Evolutionary conservation across 2,113 vertebrate species (phyloP).

Genomic region (Carlito syrichta): DNA sequence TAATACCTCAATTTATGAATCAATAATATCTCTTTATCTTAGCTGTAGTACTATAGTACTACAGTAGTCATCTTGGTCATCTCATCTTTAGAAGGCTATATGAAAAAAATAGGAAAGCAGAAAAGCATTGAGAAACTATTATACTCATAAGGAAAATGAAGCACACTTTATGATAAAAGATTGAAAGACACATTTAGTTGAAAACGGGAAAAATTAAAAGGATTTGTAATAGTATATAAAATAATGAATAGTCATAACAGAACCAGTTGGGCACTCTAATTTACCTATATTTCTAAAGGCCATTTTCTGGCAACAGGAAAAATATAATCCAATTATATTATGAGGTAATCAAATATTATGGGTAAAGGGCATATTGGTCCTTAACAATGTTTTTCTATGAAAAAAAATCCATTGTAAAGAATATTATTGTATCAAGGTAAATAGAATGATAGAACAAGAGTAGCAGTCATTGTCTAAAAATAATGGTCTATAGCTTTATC

Average conservation of each 20-base stretch:
- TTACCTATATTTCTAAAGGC: conserved; percentile 41
- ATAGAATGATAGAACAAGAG: conserved; percentile 30
- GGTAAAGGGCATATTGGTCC: background rate
- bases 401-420: conserved; percentile 43
- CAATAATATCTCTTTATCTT: conserved; percentile 57
- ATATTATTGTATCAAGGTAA: conserved; percentile 41
- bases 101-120: conserved; percentile 11
- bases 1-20: conserved; percentile 59
- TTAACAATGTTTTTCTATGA: conserved; percentile 27
- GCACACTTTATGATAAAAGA: conserved; percentile 10
- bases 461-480: background rate
- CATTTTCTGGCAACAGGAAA: conserved; percentile 62
- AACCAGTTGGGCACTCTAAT: conserved; percentile 35
- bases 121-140: conserved; percentile 32
- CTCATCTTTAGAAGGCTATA: background rate
- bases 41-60: background rate
- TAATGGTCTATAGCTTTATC: background rate
- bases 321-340: conserved; percentile 55
- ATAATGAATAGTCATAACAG: conserved; percentile 53
- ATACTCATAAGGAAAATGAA: conserved; percentile 30
- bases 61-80: conserved; percentile 30
- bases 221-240: conserved; percentile 29
- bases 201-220: conserved; percentile 57
- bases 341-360: conserved; percentile 34
- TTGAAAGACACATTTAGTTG: conserved; percentile 42